These are phyloP conservation scores for Drosophila suboccidentalis DNA, from an alignment of 2,888 invertebrate species.

Conservation along the genomic window DNA sequence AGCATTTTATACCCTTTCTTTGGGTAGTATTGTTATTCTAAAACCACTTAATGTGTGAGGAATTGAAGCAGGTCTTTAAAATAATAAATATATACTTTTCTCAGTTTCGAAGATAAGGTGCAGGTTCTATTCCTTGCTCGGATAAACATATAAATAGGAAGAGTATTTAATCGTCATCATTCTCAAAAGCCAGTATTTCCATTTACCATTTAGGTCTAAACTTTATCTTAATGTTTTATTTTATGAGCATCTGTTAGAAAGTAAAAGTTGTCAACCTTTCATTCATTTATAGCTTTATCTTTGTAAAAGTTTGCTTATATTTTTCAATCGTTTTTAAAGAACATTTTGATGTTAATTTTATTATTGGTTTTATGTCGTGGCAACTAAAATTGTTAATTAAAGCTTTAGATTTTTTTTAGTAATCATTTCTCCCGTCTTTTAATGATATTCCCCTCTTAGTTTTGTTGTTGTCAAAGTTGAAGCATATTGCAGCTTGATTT, in stretches of 20 bases:
- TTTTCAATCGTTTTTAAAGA: conserved; percentile 12
- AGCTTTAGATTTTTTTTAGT: not conserved
- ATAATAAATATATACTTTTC: too few relatives aligned
- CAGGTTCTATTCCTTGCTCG: too few relatives aligned
- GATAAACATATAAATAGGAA: not conserved
- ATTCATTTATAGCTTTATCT: conserved; percentile 4
- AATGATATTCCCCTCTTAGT: conserved; percentile 7
- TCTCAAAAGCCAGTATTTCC: not conserved
- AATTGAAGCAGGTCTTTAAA: too few relatives aligned
- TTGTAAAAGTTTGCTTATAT: conserved; percentile 13
- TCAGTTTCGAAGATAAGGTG: too few relatives aligned
- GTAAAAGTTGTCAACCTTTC: conserved; percentile 35
- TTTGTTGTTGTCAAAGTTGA: conserved; percentile 26
- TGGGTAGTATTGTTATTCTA: not conserved
- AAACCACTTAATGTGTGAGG: too few relatives aligned
- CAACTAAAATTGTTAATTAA: conserved; percentile 6
- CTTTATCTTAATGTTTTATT: conserved; percentile 23
- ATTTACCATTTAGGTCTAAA: not conserved
- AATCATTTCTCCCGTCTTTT: conserved; percentile 4
- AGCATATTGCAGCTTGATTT: conserved; percentile 10
- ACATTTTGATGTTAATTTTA: conserved; percentile 25
- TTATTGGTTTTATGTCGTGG: conserved; percentile 26
- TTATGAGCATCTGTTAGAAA: conserved; percentile 32
- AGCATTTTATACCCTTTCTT: not conserved
- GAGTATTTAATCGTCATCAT: not conserved